phyloP scores from a whole-genome alignment of 1,140 invertebrate genomes.

The Ceratitis capitata region DNA sequence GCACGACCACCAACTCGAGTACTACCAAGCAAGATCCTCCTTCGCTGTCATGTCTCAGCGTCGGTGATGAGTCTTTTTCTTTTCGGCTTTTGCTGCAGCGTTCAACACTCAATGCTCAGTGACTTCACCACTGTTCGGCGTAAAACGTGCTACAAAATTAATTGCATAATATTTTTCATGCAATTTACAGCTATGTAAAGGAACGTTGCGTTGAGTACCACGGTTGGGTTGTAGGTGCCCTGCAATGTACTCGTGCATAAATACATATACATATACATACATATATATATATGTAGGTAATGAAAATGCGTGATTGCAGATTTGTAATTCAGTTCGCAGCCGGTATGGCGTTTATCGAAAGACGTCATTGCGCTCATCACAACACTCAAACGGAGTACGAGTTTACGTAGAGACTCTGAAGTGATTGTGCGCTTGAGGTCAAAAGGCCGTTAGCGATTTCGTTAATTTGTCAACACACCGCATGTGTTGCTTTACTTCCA shows the following conservation, averaged over 20 bases:
- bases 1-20: constrained; percentile 16
- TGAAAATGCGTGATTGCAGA: constrained; percentile 28
- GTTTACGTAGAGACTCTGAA: background rate
- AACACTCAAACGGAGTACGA: constrained; percentile 15
- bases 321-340: background rate
- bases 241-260: too few relatives aligned
- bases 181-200: background rate
- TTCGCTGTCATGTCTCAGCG: constrained; percentile 13
- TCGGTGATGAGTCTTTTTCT: too few relatives aligned
- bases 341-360: background rate
- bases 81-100: too few relatives aligned
- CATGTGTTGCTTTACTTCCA: too few relatives aligned
- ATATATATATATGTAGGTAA: background rate
- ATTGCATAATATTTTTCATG: constrained; percentile 33
- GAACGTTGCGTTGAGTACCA: background rate
- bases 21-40: background rate
- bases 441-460: constrained; percentile 21
- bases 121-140: too few relatives aligned
- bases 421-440: constrained; percentile 4
- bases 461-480: constrained; percentile 33
- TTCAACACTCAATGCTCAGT: background rate
- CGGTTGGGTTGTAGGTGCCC: background rate
- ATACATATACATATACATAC: too few relatives aligned
- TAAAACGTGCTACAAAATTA: constrained; percentile 33
- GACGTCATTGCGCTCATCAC: background rate